Percentiles rank a stretch among this genome's conserved stretches.
phyloP scores from a whole-genome alignment of 23 tunicate species.

The Ascidia mentula region DNA sequence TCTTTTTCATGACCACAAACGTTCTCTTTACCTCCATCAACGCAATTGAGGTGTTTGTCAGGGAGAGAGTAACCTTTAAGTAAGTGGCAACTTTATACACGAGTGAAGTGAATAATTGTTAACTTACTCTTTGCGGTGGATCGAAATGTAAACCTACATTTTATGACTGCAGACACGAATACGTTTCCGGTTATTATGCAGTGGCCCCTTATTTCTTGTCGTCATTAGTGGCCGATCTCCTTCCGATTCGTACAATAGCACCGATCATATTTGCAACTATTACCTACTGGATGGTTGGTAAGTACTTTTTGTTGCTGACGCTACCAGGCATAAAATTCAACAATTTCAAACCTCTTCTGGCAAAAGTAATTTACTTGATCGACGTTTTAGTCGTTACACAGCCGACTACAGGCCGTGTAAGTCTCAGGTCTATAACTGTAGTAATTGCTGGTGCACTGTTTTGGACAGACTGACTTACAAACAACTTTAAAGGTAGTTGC shows the following conservation, averaged over 20 bases:
- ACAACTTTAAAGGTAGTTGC: too few relatives aligned
- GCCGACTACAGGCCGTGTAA: too few relatives aligned
- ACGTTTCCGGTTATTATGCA: slow-evolving; percentile 86
- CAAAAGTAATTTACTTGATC: too few relatives aligned
- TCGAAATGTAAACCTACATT: too few relatives aligned
- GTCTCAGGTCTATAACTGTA: too few relatives aligned
- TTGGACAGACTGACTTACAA: too few relatives aligned
- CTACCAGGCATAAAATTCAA: too few relatives aligned
- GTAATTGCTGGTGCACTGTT: too few relatives aligned
- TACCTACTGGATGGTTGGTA: slow-evolving; percentile 98
- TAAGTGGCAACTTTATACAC: slow-evolving; percentile 28
- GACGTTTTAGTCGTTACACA: too few relatives aligned
- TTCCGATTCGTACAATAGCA: slow-evolving; percentile 85
- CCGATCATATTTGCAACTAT: slow-evolving; percentile 78
- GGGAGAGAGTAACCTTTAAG: slow-evolving; percentile 83
- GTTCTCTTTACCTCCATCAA: slow-evolving; percentile 80
- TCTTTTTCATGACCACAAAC: slow-evolving; percentile 92
- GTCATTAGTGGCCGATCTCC: slow-evolving; percentile 78
- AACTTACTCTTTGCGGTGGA: too few relatives aligned
- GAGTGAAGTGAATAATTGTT: neutral
- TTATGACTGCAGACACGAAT: slow-evolving; percentile 46
- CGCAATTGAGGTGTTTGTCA: slow-evolving; percentile 77
- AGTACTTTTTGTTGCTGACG: slow-evolving; percentile 42
- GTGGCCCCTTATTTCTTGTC: slow-evolving; percentile 77
- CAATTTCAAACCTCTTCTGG: too few relatives aligned